Evolutionary conservation across 2,888 invertebrate species (phyloP), one percentile per base, ranked within the genome.

Genomic region (Clistopyga incitator): DNA sequence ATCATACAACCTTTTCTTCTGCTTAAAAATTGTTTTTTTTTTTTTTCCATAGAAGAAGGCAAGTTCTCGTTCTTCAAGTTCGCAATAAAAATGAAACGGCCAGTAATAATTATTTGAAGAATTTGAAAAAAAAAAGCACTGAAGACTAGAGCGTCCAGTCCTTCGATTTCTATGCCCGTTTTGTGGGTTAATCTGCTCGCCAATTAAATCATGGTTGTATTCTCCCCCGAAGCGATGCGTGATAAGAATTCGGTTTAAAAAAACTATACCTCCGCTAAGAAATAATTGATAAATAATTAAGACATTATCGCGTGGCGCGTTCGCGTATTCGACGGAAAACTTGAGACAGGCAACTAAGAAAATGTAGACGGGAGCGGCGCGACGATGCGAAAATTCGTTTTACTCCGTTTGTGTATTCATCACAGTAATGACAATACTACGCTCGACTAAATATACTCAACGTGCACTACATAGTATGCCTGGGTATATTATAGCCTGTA

Each of bases 401-500:
- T 77, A 70, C 54, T 76, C 77, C 59, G 76, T 83, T 83, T 64
- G 80, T 80, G 77, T 75, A 80, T 76, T 80, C 72, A 80, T 77
- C 71, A 84, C 83, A 86, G 77, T 72, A 86, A 86, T 77, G 88
- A 88, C 88, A 88, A 88, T 88, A 88, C 88, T 87, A 84, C 67
- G 78, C 76, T 86, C 85, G 84, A 86, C 77, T 79, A 45, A 72
- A 68, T 82, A 70, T 64, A 54, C 45, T 61, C 18, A 29, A 29
- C 42, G 34, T 70, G 70, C 50, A 59, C 47, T 72, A 70, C 61
- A 76, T 11, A 20, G 42, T 75, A 72, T 67, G 45, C 50, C 56
- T 65, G 71, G 11, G 50, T 78, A 67, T 76, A 76, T 76, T 23
- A 59, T 71, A 72, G 82, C 50, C 42, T 83, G 82, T 83, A 83